Conservation (phyloP, 2,797 vertebrate genomes). For the Coccyzus lansbergi region DNA sequence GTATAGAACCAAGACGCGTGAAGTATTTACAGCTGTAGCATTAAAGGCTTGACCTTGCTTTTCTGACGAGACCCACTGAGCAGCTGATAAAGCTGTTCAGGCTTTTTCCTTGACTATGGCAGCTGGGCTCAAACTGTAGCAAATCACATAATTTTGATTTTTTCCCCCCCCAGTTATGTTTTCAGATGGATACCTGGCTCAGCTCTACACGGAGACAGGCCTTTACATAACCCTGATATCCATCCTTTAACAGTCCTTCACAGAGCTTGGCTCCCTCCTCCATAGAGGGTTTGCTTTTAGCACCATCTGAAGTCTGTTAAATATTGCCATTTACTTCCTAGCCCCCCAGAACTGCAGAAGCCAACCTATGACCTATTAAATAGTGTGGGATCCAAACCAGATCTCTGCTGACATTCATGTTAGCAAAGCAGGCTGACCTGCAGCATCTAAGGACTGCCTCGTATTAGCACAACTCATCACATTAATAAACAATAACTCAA, state of each 20-base stretch:
- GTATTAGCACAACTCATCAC: background rate
- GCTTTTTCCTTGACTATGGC: background rate
- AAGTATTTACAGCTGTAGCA: conserved; percentile 15
- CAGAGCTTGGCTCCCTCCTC: background rate
- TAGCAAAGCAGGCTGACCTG: background rate
- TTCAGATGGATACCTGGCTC: background rate
- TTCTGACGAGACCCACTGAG: background rate
- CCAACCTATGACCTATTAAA: background rate
- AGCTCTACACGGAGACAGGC: background rate
- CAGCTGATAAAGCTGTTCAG: background rate
- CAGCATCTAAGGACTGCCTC: background rate
- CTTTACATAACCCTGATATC: background rate
- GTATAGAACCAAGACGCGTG: background rate
- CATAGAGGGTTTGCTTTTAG: background rate
- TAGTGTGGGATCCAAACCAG: background rate
- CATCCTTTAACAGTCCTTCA: background rate
- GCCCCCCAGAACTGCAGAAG: background rate
- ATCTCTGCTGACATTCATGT: background rate
- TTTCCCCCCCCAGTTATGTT: background rate
- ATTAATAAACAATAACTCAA: background rate
- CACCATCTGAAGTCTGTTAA: background rate
- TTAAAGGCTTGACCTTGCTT: background rate
- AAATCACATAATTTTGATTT: background rate
- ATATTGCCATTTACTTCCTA: background rate
- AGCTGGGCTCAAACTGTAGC: background rate